These are phyloP conservation scores for Caranx melampygus DNA, from an alignment of 2,113 vertebrate genomes.

Conservation along the genomic window DNA sequence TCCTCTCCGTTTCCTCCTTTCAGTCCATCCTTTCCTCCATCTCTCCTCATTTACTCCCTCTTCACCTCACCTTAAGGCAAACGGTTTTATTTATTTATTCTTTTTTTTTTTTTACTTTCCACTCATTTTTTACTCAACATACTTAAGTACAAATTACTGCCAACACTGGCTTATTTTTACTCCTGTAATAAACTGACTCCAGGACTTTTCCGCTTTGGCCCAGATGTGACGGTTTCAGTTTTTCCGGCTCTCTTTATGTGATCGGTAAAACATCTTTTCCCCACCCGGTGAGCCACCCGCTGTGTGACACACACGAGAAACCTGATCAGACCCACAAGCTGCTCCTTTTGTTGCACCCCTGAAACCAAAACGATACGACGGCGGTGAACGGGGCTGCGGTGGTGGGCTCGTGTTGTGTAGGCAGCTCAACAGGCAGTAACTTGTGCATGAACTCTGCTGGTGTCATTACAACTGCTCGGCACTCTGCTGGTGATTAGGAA, in stretches of 20 bases:
- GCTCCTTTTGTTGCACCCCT: slow-evolving; percentile 40
- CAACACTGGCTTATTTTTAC: background rate
- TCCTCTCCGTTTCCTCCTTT: background rate
- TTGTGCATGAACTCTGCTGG: slow-evolving; percentile 7
- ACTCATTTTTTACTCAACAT: background rate
- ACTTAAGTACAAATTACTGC: background rate
- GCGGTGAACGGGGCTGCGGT: slow-evolving; percentile 31
- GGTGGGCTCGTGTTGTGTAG: background rate
- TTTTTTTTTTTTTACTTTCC: no score
- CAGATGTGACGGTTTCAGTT: background rate
- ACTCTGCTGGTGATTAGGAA: slow-evolving; percentile 37
- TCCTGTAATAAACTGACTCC: background rate
- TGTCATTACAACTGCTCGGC: slow-evolving; percentile 1
- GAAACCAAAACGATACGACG: slow-evolving; percentile 34
- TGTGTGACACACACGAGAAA: slow-evolving; percentile 33
- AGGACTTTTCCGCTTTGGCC: background rate
- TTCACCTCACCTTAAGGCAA: background rate
- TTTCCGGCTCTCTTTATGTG: slow-evolving; percentile 10
- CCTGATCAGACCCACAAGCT: slow-evolving; percentile 32
- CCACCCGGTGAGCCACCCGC: background rate
- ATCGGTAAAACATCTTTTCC: slow-evolving; percentile 15
- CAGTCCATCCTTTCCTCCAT: background rate
- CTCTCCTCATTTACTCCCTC: background rate
- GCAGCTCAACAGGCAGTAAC: slow-evolving; percentile 29
- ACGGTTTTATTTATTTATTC: no score